Base-by-base conservation (phyloP, 2,113 vertebrate species). In the Seriola quinqueradiata region DNA sequence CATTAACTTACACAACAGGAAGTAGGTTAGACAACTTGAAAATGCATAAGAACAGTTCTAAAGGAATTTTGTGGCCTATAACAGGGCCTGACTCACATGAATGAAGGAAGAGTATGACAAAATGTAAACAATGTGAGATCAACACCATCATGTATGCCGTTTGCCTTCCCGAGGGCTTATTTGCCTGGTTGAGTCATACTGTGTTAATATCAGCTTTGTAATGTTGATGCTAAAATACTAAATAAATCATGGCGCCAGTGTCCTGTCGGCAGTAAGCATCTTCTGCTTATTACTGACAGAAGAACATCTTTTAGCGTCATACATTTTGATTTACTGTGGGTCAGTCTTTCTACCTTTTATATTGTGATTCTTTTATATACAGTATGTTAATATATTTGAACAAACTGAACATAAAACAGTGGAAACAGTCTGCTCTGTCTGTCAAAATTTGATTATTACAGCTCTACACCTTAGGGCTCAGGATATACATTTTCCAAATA, bases 41-140 rank as follows among this genome's bases (percentile, higher is more conserved):
- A 66, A 65, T 11, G 50, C 46, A 71, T 12, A 73, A 25, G 11
- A 42, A 4, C 16, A 25, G 66, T 75, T 21, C 58, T 28, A n/a
- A 75, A 74, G 59, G 65, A 75, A 77, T 68, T 66, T 55, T 28
- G 64, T 21, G 10, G 71, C 38, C 69, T 58, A 19, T 48, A 42
- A 36, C n/a, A 8, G 38, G 7, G 60, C 40, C 52, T 68, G 77
- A 77, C 65, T 72, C 44, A 55, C 21, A 28, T 59, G 38, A 64
- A 75, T 46, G 48, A 40, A 75, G 58, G 21, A 17, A 75, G 78
- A 44, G 67, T 69, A 65, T 77, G 69, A 89, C 59, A 54, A 54
- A 80, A 84, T 64, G 57, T 65, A 82, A 90, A 82, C 63, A 87
- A 82, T 54, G 13, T 64, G 64, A 84, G 75, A 83, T 68, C 77